These are phyloP conservation scores for Thermophis baileyi DNA, from an alignment of 2,113 vertebrate genomes.

Conservation along the genomic window DNA sequence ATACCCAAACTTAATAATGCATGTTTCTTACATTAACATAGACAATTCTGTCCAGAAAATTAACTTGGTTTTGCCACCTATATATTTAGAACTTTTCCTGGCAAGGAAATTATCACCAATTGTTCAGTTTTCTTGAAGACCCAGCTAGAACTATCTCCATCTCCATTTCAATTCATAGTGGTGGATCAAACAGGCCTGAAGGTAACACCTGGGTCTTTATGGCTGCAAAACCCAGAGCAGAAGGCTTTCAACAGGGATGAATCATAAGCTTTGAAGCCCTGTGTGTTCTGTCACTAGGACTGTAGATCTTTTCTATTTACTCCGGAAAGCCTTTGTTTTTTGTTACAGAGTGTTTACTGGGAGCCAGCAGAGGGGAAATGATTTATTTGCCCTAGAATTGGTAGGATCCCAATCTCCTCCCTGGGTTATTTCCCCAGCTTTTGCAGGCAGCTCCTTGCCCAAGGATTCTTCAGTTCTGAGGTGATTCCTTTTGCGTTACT, in stretches of 20 bases:
- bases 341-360: not conserved
- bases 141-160: not conserved
- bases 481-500: constrained; percentile 8
- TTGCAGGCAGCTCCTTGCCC: accelerated
- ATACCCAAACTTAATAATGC: not conserved
- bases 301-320: not conserved
- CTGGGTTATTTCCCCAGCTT: not conserved
- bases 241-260: not conserved
- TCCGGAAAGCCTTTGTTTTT: not conserved
- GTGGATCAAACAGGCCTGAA: not conserved
- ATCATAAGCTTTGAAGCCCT: not conserved
- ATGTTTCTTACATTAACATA: not conserved
- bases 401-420: not conserved
- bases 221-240: not conserved
- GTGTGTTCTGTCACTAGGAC: not conserved
- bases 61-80: not conserved
- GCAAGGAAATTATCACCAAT: not conserved
- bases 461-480: constrained; percentile 50
- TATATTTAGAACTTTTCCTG: not conserved
- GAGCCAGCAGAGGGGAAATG: not conserved
- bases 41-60: not conserved
- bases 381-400: accelerated
- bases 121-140: not conserved
- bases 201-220: not conserved
- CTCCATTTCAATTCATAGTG: not conserved